Conservation (phyloP, 1,140 invertebrate genomes). For the Phenacoccus solenopsis region DNA sequence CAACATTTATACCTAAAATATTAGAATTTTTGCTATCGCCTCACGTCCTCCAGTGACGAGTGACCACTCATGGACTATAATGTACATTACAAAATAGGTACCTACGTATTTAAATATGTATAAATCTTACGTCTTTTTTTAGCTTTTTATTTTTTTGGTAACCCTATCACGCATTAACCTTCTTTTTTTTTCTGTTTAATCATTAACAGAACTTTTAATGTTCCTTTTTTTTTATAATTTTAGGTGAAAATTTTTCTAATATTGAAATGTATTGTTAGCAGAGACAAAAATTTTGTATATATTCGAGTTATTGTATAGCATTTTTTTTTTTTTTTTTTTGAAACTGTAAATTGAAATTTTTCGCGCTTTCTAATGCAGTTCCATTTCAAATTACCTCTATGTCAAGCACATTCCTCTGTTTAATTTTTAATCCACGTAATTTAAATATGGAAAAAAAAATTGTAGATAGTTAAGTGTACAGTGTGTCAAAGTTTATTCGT, state of each 20-base stretch:
- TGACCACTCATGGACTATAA: too few relatives aligned
- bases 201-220: not conserved
- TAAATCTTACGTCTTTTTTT: not conserved
- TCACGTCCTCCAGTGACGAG: too few relatives aligned
- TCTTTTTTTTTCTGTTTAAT: not conserved
- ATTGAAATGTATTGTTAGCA: not conserved
- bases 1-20: too few relatives aligned
- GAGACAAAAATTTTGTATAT: not conserved
- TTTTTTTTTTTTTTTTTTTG: too few relatives aligned
- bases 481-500: not conserved
- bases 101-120: not conserved
- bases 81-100: too few relatives aligned
- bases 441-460: not conserved
- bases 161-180: not conserved
- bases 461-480: too few relatives aligned
- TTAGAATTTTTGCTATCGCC: too few relatives aligned
- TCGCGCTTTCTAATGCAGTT: slow-evolving; percentile 8
- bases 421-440: not conserved
- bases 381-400: not conserved
- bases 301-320: not conserved
- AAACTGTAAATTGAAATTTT: too few relatives aligned
- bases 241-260: not conserved
- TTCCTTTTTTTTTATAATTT: not conserved
- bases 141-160: not conserved
- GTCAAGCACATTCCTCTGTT: slow-evolving; percentile 12